Conservation (phyloP, 2,888 invertebrate genomes). For the Rosalia funebris region DNA sequence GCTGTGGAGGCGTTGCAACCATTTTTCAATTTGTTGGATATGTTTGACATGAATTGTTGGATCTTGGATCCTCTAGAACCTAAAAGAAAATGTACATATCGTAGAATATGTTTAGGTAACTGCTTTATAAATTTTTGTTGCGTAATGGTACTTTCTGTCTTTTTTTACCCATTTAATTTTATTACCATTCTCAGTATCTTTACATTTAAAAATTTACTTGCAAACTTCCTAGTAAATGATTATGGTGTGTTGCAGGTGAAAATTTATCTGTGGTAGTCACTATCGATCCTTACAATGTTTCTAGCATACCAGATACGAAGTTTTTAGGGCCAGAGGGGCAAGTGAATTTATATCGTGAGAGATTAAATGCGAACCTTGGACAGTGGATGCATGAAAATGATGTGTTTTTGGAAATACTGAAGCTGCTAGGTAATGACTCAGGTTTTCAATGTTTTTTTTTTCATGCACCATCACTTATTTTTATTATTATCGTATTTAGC, state of each 20-base stretch:
- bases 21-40: conserved; percentile 62
- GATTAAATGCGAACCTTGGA: conserved; percentile 56
- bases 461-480: no score
- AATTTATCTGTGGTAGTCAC: conserved; percentile 60
- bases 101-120: conserved; percentile 62
- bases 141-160: no score
- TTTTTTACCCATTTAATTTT: no score
- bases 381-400: conserved; percentile 57
- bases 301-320: conserved; percentile 58
- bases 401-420: conserved; percentile 57
- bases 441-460: no score
- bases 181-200: no score
- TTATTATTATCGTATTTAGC: no score
- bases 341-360: conserved; percentile 50
- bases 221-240: no score
- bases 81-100: conserved; percentile 55
- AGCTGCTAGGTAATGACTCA: conserved; percentile 57
- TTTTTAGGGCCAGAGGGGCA: conserved; percentile 62
- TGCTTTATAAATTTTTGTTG: no score
- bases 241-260: conserved; percentile 52
- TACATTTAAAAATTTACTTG: no score
- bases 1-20: conserved; percentile 55
- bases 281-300: conserved; percentile 57
- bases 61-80: conserved; percentile 63
- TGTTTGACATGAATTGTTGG: conserved; percentile 59